These are phyloP conservation scores for Labeo rohita DNA, from an alignment of 2,113 vertebrate genomes.

Conservation along the genomic window DNA sequence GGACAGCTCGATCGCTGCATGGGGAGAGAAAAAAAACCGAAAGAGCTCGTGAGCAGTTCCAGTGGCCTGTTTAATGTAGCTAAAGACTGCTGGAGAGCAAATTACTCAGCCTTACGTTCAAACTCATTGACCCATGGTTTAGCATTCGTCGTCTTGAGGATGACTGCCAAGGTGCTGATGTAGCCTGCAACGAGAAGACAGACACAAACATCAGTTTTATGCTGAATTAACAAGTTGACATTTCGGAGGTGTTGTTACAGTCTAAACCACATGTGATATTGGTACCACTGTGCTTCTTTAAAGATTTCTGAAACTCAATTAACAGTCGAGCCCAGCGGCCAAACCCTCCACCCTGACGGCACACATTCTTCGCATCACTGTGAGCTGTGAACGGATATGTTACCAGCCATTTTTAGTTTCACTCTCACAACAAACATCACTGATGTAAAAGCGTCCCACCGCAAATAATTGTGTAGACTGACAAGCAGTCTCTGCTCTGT, in stretches of 20 bases:
- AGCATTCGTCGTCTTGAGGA: slow-evolving; percentile 81
- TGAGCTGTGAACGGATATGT: slow-evolving; percentile 54
- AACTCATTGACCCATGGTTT: slow-evolving; percentile 92
- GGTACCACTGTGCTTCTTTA: slow-evolving; percentile 39
- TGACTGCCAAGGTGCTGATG: slow-evolving; percentile 82
- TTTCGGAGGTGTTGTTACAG: slow-evolving; percentile 4
- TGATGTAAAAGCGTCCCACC: neutral
- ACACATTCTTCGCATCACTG: slow-evolving; percentile 45
- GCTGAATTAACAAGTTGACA: slow-evolving; percentile 30
- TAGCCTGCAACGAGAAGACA: slow-evolving; percentile 78
- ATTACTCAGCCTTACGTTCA: slow-evolving; percentile 82
- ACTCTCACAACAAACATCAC: slow-evolving; percentile 62
- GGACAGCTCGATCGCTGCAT: slow-evolving; percentile 86
- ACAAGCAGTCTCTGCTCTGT: neutral
- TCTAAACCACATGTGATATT: slow-evolving; percentile 51
- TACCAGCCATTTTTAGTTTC: slow-evolving; percentile 70
- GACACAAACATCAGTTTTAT: slow-evolving; percentile 42
- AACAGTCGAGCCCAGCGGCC: slow-evolving; percentile 40
- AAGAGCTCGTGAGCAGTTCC: neutral
- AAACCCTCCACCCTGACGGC: slow-evolving; percentile 22
- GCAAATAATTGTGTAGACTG: slow-evolving; percentile 64
- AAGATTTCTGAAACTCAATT: slow-evolving; percentile 64
- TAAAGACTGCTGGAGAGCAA: neutral
- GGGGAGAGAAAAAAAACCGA: neutral
- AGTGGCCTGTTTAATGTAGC: neutral